Percentiles rank a stretch among this genome's conserved stretches.
These are phyloP conservation scores for Podargus strigoides DNA, from an alignment of 2,797 vertebrate species.

Conservation along the genomic window DNA sequence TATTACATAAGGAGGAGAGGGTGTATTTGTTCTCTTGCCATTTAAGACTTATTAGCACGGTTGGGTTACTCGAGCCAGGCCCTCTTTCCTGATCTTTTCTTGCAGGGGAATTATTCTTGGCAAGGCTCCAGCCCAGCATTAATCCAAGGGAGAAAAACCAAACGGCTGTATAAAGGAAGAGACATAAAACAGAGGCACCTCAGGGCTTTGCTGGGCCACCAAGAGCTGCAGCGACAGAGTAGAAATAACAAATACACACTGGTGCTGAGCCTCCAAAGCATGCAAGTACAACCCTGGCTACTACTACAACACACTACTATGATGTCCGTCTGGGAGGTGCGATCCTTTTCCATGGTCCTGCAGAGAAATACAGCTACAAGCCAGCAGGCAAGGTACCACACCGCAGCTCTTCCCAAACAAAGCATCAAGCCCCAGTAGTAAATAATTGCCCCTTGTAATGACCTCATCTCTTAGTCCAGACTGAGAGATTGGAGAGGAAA, in stretches of 20 bases:
- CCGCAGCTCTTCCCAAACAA: neutral
- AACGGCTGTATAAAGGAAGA: neutral
- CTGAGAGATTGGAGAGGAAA: neutral
- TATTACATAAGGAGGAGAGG: conserved; percentile 29
- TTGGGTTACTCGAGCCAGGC: neutral
- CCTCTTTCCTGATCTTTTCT: conserved; percentile 45
- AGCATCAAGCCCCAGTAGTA: neutral
- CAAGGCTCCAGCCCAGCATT: neutral
- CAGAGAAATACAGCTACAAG: accelerated
- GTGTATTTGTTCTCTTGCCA: neutral
- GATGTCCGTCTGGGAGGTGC: accelerated
- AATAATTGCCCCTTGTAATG: neutral
- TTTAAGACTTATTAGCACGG: neutral
- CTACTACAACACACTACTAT: accelerated
- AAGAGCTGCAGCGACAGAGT: neutral
- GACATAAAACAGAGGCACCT: conserved; percentile 9
- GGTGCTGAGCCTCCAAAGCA: neutral
- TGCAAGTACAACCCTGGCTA: neutral
- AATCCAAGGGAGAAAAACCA: neutral
- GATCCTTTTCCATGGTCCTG: neutral
- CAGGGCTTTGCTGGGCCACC: neutral
- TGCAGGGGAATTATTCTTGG: conserved; percentile 50
- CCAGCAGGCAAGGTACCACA: neutral
- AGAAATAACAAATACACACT: neutral
- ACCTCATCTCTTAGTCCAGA: neutral